Evolutionary conservation across 2,888 invertebrate genomes (phyloP).

Genomic region (Allacma fusca): DNA sequence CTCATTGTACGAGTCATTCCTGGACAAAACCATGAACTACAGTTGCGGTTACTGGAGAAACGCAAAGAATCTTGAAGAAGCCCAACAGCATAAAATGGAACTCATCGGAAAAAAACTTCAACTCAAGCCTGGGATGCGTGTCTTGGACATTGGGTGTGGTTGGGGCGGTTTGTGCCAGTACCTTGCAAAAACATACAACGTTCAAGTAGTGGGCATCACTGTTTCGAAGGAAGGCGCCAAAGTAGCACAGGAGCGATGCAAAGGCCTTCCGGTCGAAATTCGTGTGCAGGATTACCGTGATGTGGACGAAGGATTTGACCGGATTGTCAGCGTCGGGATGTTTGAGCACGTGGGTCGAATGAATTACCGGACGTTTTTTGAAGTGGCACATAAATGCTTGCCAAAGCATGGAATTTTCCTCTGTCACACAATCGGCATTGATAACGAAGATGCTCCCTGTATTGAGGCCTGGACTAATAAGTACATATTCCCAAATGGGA

Average conservation of each 20-base stretch:
- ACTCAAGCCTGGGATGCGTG: conserved; percentile 48
- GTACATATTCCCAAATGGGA: conserved; percentile 37
- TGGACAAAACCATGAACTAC: conserved; percentile 46
- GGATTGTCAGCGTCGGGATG: conserved; percentile 41
- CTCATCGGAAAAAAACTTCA: conserved; percentile 45
- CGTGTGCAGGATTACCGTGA: conserved; percentile 42
- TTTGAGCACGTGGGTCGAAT: conserved; percentile 40
- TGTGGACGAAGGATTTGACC: conserved; percentile 43
- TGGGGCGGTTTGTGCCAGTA: conserved; percentile 48
- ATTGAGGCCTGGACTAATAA: conserved; percentile 22
- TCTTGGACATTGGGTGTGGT: conserved; percentile 52
- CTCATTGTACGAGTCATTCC: conserved; percentile 38
- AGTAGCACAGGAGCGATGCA: conserved; percentile 19
- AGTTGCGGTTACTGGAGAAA: conserved; percentile 47
- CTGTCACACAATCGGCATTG: conserved; percentile 33
- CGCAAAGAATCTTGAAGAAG: conserved; percentile 40
- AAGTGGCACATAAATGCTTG: conserved; percentile 22
- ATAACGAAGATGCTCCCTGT: background rate
- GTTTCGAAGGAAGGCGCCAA: conserved; percentile 30
- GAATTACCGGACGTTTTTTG: conserved; percentile 36
- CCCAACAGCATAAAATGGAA: conserved; percentile 48
- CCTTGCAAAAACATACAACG: conserved; percentile 34
- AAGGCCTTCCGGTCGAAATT: conserved; percentile 38
- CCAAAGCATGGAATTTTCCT: conserved; percentile 39
- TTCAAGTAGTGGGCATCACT: conserved; percentile 27